phyloP scores from a whole-genome alignment of 2,113 vertebrate species.

The Nicator chloris region DNA sequence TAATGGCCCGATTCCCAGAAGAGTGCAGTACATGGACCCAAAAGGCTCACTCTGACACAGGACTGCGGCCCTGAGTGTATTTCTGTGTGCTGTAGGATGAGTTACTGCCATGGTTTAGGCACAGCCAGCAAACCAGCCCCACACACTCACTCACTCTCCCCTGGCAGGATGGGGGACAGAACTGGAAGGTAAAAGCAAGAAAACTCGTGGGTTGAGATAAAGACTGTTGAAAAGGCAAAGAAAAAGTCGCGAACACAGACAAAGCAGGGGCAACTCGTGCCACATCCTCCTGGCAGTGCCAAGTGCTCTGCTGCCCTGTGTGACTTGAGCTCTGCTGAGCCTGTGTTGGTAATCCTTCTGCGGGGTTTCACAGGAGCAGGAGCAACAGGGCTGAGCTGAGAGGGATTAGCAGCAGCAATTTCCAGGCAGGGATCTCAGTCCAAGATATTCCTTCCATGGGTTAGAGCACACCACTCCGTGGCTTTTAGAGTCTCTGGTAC shows the following conservation, averaged over 20 bases:
- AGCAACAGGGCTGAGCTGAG: background rate
- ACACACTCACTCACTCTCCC: background rate
- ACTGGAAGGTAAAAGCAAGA: background rate
- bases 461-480: background rate
- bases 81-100: background rate
- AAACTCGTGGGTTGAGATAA: background rate
- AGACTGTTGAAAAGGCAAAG: background rate
- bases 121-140: background rate
- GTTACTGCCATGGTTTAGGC: background rate
- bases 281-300: background rate
- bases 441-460: background rate
- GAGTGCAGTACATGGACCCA: background rate
- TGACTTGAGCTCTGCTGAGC: background rate
- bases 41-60: background rate
- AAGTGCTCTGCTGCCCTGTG: background rate
- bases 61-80: background rate
- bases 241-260: background rate
- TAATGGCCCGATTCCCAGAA: conserved; percentile 17
- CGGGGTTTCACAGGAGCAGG: background rate
- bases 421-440: background rate
- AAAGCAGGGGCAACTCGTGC: background rate
- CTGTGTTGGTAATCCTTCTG: background rate
- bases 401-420: conserved; percentile 15
- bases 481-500: background rate
- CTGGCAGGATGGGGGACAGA: background rate